A percentile compares a stretch with the other conserved stretches of the same genome.
These are phyloP conservation scores for Margarornis squamiger DNA, from an alignment of 2,797 vertebrate species.

Conservation along the genomic window DNA sequence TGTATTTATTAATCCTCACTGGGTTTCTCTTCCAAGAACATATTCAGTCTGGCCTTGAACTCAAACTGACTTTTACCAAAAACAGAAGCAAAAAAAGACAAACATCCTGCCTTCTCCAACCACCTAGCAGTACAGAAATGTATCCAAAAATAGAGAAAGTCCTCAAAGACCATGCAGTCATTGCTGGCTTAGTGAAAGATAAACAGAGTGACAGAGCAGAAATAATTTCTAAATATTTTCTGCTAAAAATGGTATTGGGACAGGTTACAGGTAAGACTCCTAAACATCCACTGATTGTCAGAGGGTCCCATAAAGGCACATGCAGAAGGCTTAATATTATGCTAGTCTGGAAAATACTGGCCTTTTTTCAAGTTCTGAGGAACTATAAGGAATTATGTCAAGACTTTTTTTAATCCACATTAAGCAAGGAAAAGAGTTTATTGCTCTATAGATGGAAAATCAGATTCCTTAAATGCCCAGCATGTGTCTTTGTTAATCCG, in stretches of 20 bases:
- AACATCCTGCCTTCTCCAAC: neutral
- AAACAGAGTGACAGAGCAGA: neutral
- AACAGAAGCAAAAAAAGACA: constrained; percentile 12
- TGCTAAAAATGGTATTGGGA: neutral
- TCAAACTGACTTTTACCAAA: constrained; percentile 22
- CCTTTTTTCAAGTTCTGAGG: neutral
- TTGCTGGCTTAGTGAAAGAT: neutral
- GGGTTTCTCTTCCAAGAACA: neutral
- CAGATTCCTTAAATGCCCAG: neutral
- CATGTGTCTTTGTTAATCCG: neutral
- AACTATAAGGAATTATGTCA: constrained; percentile 10
- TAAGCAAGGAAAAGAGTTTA: neutral
- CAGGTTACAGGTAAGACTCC: neutral
- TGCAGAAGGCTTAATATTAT: neutral
- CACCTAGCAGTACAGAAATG: neutral
- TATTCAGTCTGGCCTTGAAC: neutral
- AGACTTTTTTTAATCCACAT: neutral
- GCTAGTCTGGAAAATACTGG: neutral
- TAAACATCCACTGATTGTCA: neutral
- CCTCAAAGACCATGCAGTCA: neutral
- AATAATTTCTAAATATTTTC: neutral
- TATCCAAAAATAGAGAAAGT: neutral
- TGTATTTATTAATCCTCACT: neutral
- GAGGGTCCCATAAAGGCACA: neutral
- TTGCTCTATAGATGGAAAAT: constrained; percentile 30